Evolutionary conservation across 1,140 invertebrate species (phyloP).

Genomic region (Elymnias hypermnestra): DNA sequence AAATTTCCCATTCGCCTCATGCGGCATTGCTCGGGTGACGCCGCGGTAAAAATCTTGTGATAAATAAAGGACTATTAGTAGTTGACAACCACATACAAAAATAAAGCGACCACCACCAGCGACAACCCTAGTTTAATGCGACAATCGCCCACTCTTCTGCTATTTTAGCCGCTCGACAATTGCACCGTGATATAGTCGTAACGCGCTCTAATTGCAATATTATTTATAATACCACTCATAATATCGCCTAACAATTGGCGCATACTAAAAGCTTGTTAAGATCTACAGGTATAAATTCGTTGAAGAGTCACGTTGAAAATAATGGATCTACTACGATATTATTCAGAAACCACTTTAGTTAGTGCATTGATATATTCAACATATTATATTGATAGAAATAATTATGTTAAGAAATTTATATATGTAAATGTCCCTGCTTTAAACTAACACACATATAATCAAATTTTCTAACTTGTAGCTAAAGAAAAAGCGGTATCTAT

Average conservation of each 20-base stretch:
- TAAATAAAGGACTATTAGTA: too few relatives aligned
- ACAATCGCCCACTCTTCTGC: slow-evolving; percentile 17
- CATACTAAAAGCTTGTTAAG: slow-evolving; percentile 2
- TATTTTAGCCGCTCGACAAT: slow-evolving; percentile 21
- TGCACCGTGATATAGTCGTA: slow-evolving; percentile 16
- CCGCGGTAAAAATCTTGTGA: too few relatives aligned
- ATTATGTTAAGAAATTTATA: too few relatives aligned
- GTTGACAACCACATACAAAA: too few relatives aligned
- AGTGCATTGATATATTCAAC: background rate
- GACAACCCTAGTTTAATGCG: slow-evolving; percentile 7
- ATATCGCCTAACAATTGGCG: slow-evolving; percentile 18
- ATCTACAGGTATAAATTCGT: background rate
- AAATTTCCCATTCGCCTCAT: too few relatives aligned
- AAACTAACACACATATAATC: too few relatives aligned
- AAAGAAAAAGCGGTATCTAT: too few relatives aligned
- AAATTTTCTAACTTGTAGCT: too few relatives aligned
- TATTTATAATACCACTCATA: slow-evolving; percentile 13
- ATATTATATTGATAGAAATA: background rate
- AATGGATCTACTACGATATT: background rate
- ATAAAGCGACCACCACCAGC: background rate
- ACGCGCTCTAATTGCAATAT: slow-evolving; percentile 19
- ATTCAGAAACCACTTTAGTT: background rate
- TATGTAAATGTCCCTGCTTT: too few relatives aligned
- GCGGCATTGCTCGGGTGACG: too few relatives aligned
- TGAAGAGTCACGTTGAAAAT: background rate